A percentile compares a stretch with the other conserved stretches of the same genome.
Conservation (phyloP, 2,888 invertebrate species). For the Trilocha varians region DNA sequence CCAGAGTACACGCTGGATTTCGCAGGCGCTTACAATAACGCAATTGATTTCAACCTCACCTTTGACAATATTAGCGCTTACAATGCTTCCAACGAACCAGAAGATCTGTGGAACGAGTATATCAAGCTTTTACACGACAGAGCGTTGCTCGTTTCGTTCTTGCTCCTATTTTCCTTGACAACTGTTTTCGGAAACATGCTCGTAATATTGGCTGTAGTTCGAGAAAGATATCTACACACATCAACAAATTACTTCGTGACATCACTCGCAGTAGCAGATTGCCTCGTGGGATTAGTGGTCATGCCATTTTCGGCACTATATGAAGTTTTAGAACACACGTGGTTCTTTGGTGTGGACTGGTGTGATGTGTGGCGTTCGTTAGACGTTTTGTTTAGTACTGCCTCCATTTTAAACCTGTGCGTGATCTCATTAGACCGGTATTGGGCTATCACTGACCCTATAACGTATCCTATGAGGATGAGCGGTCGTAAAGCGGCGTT, state of each 20-base stretch:
- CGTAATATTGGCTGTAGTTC: slow-evolving; percentile 93
- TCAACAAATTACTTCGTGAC: slow-evolving; percentile 99
- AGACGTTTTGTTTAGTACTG: slow-evolving; percentile 97
- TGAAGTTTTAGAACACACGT: slow-evolving; percentile 90
- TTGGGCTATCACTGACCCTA: slow-evolving; percentile 99
- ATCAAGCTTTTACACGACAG: slow-evolving; percentile 75
- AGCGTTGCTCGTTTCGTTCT: slow-evolving; percentile 83
- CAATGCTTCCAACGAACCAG: slow-evolving; percentile 38
- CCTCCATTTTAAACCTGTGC: slow-evolving; percentile 97
- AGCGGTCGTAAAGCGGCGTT: slow-evolving; percentile 88
- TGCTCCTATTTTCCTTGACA: slow-evolving; percentile 90
- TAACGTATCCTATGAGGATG: slow-evolving; percentile 97
- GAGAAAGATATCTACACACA: slow-evolving; percentile 95
- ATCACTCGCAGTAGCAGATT: slow-evolving; percentile 96
- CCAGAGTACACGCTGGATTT: slow-evolving; percentile 45
- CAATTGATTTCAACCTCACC: slow-evolving; percentile 46
- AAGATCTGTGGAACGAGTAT: slow-evolving; percentile 60
- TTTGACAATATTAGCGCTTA: slow-evolving; percentile 40
- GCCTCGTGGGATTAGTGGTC: slow-evolving; percentile 95
- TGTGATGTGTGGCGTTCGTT: slow-evolving; percentile 98
- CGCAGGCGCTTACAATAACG: slow-evolving; percentile 34
- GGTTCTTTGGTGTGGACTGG: slow-evolving; percentile 96
- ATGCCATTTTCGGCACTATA: slow-evolving; percentile 97
- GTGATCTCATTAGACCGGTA: slow-evolving; percentile 97
- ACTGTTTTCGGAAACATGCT: slow-evolving; percentile 96